These are phyloP conservation scores for Pygoscelis adeliae DNA, from an alignment of 2,113 vertebrate genomes.

Conservation along the genomic window DNA sequence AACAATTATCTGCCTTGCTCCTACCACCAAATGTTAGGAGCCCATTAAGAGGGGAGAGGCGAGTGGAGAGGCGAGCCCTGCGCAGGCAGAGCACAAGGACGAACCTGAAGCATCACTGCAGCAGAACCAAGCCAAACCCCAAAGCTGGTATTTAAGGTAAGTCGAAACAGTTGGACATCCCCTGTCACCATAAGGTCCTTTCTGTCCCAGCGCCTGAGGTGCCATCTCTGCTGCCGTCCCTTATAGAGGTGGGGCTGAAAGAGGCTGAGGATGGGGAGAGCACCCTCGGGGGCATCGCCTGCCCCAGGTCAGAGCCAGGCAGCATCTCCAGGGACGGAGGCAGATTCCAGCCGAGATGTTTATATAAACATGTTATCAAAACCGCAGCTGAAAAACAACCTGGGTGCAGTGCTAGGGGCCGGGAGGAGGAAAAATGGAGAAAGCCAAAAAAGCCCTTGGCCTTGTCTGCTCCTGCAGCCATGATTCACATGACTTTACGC, in stretches of 20 bases:
- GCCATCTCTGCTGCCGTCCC: neutral
- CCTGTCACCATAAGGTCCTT: neutral
- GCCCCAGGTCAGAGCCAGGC: neutral
- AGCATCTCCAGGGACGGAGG: neutral
- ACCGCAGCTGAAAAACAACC: neutral
- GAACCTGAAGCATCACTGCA: fast-evolving
- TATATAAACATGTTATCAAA: neutral
- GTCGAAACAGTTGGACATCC: fast-evolving
- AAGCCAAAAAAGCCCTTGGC: slow-evolving; percentile 27
- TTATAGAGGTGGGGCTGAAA: neutral
- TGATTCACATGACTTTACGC: neutral
- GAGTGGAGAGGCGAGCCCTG: neutral
- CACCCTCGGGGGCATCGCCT: neutral
- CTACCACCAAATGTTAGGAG: neutral
- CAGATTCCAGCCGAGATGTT: slow-evolving; percentile 4
- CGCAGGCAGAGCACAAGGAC: neutral
- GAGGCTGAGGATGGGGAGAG: neutral
- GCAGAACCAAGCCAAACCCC: neutral
- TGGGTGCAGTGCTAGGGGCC: neutral
- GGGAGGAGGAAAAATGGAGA: neutral
- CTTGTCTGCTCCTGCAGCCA: neutral
- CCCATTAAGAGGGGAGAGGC: neutral
- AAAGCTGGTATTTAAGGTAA: neutral
- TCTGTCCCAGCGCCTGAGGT: neutral
- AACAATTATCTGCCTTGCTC: slow-evolving; percentile 29